Base-by-base conservation (phyloP, 2,888 invertebrate genomes). In the Sinopyrophorus schimmeli region DNA sequence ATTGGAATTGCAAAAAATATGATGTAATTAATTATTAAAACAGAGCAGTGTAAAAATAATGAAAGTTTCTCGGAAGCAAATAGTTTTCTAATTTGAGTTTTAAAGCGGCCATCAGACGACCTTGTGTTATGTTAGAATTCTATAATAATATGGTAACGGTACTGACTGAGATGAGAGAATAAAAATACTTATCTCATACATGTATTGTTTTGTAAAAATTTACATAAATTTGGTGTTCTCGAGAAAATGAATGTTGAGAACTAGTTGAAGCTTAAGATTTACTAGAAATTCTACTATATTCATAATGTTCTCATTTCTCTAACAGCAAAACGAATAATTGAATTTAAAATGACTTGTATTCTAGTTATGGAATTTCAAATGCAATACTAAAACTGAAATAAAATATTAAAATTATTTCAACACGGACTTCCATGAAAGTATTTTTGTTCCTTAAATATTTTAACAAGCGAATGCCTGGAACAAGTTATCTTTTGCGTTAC, bases 1-100 rank as follows among this genome's bases (percentile, higher is more conserved):
- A 31, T 17, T 11, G 21, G 9, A 35, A 7, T 4, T 5, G 2
- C n/a, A 21, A 21, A n/a, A 4, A 21, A 4, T n/a, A 16, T 35
- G 35, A 35, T 24, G 35, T 35, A 35, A 35, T 16, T n/a, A n/a
- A n/a, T n/a, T n/a, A n/a, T 4, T 15, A 18, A 32, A 9, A 3
- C 37, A 6, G 28, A 5, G 41, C 41, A 32, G 6, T 41, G 41
- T 41, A 32, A 31, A 24, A 41, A 31, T 10, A 41, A 41, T 24
- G 41, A 32, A 41, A 41, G 41, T 40, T 21, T 12, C n/a, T 7
- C 40, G 40, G 30, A 40, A 40, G 21, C 21, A 10, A 27, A 6
- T 9, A 26, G 24, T 37, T 46, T 38, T 28, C 31, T 35, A 30
- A 46, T 38, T 23, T 35, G 18, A 23, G 7, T 35, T 32, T 20